Evolutionary conservation across 1,140 invertebrate genomes (phyloP), one percentile per base, ranked within the genome.

Genomic region (Psix sp.): DNA sequence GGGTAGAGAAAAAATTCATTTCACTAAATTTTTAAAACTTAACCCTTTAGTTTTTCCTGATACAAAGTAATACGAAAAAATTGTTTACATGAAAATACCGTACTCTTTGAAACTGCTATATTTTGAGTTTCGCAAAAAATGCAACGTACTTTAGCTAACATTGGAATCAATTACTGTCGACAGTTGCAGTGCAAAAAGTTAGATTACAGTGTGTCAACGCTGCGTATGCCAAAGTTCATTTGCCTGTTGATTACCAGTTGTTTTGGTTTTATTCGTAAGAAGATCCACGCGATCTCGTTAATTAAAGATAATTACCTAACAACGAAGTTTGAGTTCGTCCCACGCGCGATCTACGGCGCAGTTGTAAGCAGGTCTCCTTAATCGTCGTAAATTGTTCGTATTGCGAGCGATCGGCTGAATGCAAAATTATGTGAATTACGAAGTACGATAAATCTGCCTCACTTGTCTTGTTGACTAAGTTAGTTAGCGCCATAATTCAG

Each of bases 241-340:
- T 48, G 29, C 45, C 40, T 13, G 13, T 18, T 46, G 46, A 65
- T 59, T 65, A 45, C 57, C 24, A 36, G 68, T 59, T 63, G 39
- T 38, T 9, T 63, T 57, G 43, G 39, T 74, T 62, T 74, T 45
- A 62, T 57, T 43, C 49, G 43, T 33, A 52, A 60, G 40, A 63
- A 74, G 57, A 51, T 72, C 72, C 31, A 54, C 56, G 66, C 77
- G 74, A 78, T 78, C 77, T 71, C 60, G 42, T 70, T 82, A 82
- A 84, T 84, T 82, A 80, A 68, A 49, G 62, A 77, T 76, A 80
- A 79, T 59, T 54, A 73, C 56, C 42, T 77, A 78, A 79, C 66
- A 77, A 52, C 65, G 43, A 46, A 74, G 77, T 80, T 81, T 77
- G 79, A 79, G 77, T 51, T 66, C 59, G 45, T 80, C 74, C 67